Evolutionary conservation across 2,113 vertebrate species (phyloP), one percentile per base, ranked within the genome.

Genomic region (Myrmecobius fasciatus): DNA sequence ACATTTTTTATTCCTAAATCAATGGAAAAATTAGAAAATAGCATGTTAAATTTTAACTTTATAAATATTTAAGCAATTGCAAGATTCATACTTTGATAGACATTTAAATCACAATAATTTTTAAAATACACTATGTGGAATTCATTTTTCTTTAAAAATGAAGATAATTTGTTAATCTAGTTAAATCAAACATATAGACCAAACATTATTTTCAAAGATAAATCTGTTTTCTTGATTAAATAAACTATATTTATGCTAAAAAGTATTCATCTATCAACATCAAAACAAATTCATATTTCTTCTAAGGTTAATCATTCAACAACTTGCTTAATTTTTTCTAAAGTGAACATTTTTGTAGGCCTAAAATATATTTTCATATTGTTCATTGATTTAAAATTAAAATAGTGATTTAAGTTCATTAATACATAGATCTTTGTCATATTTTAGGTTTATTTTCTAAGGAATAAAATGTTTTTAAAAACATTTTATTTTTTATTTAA

Each of bases 351-450:
- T 97, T 96, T 97, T 54, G 46, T 90, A 94, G 43, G 67, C 17
- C 67, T 43, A 6, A n/a, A 9, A 22, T n/a, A 43, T 75, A 75
- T n/a, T 43, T 83, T 83, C 36, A 83, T 43, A 22, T 43, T 83
- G 51, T 36, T 67, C 12, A 90, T 43, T 92, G 92, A 89, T 53
- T 92, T 60, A 31, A 94, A 92, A 94, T 92, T 91, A 56, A 97
- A 95, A 92, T 43, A 92, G 90, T 90, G 67, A 47, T 92, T 97
- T 93, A 96, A 89, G 52, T 94, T 94, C 0, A 0, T 28, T 25
- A 93, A 92, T 96, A 95, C 95, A 91, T 67, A 89, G 90, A 83
- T 92, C 46, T 90, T 53, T 96, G 91, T 43, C 91, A 91, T 25
- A 92, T 46, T 93, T 95, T 89, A 31, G 53, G 91, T 90, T n/a